Base-by-base conservation (phyloP, 2,113 vertebrate genomes). In the Atherinomorus stipes region DNA sequence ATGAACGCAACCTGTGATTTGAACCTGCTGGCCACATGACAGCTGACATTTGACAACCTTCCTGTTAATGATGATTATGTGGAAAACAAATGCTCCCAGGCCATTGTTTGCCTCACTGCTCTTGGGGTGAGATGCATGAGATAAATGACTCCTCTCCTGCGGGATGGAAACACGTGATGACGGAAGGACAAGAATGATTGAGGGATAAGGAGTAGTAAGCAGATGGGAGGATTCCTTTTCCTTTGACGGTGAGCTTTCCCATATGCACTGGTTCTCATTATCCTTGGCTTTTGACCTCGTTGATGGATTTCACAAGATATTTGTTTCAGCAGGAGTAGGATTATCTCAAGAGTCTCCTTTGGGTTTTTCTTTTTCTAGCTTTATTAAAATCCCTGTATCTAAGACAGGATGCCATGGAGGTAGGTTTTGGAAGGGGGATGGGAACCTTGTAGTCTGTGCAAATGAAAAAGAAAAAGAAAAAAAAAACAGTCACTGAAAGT, bases 281-380 rank as follows among this genome's bases (percentile, higher is more conserved):
- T 89, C 81, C 84, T 81, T 85, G 77, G 78, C 85, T 82, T 88
- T 44, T 91, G 90, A 90, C 90, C 89, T 83, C 71, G 53, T 83
- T 69, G 84, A 84, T 79, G 82, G 80, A 87, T 85, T 91, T 88
- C 79, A 88, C 80, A 77, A 84, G 85, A 87, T 85, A 77, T 87
- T 87, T 86, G 64, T 78, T 85, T 84, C 16, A 81, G 78, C 51
- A 59, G 67, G 62, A 57, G 75, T 1, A 40, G 71, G 86, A 90
- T 85, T 85, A 80, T 65, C 56, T n/a, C 34, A 66, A 78, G 78
- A 81, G 83, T 85, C 64, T 63, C 76, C 51, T n/a, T n/a, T 21
- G 19, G 4, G 22, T 56, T 3, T 22, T 67, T n/a, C 31, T 8
- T 19, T 53, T 59, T 18, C 64, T 44, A 52, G 82, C 73, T 64